phyloP scores from a whole-genome alignment of 2,797 vertebrate species.

The Anabas testudineus region DNA sequence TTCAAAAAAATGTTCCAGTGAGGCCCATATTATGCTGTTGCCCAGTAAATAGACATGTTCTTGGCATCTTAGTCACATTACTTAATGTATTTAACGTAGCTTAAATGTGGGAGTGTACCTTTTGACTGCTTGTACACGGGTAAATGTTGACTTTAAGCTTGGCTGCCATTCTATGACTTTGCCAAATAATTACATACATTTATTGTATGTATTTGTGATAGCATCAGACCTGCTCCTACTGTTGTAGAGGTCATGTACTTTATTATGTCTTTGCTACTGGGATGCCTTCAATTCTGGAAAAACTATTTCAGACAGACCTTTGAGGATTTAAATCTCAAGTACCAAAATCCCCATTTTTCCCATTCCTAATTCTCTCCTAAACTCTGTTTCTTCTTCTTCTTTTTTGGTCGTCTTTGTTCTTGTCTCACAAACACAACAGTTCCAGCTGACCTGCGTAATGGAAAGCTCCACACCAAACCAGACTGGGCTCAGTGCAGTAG shows the following conservation, averaged over 20 bases:
- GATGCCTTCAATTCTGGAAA: slow-evolving; percentile 25
- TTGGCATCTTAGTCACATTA: slow-evolving; percentile 52
- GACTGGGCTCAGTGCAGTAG: slow-evolving; percentile 30
- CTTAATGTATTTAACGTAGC: slow-evolving; percentile 45
- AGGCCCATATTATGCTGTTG: slow-evolving; percentile 41
- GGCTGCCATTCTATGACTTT: slow-evolving; percentile 9
- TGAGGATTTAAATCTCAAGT: neutral
- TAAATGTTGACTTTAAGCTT: slow-evolving; percentile 28
- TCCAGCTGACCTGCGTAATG: slow-evolving; percentile 47
- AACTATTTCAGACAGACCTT: neutral
- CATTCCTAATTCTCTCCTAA: slow-evolving; percentile 28
- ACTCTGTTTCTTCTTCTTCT: neutral
- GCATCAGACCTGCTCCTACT: slow-evolving; percentile 4
- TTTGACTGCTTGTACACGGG: slow-evolving; percentile 19
- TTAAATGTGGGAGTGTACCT: slow-evolving; percentile 17
- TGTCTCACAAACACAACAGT: slow-evolving; percentile 15
- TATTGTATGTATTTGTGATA: slow-evolving; percentile 13
- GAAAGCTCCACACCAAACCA: slow-evolving; percentile 47
- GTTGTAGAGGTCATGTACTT: slow-evolving; percentile 11
- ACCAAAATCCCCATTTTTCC: neutral
- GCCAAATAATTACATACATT: slow-evolving; percentile 26
- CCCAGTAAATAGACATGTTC: slow-evolving; percentile 56
- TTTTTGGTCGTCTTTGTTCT: too few species aligned
- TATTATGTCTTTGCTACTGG: slow-evolving; percentile 14
- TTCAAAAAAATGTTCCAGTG: slow-evolving; percentile 20